phyloP scores from a whole-genome alignment of 2,888 invertebrate genomes.

The Drosophila anomelani region DNA sequence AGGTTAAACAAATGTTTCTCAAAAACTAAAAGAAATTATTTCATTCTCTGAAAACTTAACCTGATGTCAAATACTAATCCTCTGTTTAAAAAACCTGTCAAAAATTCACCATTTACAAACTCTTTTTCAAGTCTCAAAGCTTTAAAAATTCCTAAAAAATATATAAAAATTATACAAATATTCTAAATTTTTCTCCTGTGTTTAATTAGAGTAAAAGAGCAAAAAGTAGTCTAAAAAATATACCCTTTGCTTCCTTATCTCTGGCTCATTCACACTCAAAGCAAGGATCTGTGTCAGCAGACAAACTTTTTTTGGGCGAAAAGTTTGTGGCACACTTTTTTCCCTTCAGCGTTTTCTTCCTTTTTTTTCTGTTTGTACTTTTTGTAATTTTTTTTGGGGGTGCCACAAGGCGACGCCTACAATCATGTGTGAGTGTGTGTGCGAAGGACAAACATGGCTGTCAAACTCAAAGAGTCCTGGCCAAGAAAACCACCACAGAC shows the following conservation, averaged over 20 bases:
- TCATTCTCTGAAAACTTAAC: background rate
- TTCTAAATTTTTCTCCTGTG: background rate
- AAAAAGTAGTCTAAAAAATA: slow-evolving; percentile 6
- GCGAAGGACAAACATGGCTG: slow-evolving; percentile 68
- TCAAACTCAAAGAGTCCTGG: slow-evolving; percentile 53
- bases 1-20: no score
- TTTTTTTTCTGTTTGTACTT: background rate
- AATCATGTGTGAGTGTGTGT: slow-evolving; percentile 38
- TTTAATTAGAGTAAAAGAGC: background rate
- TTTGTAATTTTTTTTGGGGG: slow-evolving; percentile 25
- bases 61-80: background rate
- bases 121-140: background rate
- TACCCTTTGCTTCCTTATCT: slow-evolving; percentile 14
- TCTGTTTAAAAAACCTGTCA: background rate
- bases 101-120: background rate
- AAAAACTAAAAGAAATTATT: background rate
- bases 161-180: background rate
- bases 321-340: slow-evolving; percentile 71
- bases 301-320: slow-evolving; percentile 44
- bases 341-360: background rate
- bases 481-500: slow-evolving; percentile 70
- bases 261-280: slow-evolving; percentile 12
- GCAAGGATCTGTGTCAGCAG: slow-evolving; percentile 39
- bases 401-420: slow-evolving; percentile 60
- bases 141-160: background rate